Percentiles rank a stretch among this genome's conserved stretches.
Conservation (phyloP, 2,797 vertebrate species). For the Sus cebifrons region DNA sequence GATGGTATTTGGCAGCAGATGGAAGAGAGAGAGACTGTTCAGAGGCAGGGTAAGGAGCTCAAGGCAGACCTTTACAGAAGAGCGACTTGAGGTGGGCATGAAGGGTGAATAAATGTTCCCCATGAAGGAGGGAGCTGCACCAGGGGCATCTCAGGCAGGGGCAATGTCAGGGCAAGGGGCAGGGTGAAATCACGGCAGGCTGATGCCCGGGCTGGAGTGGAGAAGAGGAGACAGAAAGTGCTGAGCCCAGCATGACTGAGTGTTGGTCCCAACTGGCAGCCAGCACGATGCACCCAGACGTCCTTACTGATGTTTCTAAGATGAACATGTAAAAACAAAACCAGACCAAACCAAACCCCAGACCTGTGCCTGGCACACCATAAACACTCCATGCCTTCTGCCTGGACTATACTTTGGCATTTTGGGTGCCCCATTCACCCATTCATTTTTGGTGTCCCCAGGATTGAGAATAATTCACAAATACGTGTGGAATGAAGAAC, state of each 20-base stretch:
- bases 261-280: neutral
- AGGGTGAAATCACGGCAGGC: neutral
- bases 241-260: neutral
- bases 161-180: neutral
- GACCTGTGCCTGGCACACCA: neutral
- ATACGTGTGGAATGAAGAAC: slow-evolving; percentile 38
- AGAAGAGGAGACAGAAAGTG: neutral
- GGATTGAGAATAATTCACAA: slow-evolving; percentile 7
- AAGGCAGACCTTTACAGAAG: slow-evolving; percentile 20
- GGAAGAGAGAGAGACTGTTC: neutral
- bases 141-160: neutral
- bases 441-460: neutral
- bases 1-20: slow-evolving; percentile 33
- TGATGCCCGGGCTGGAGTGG: neutral
- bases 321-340: slow-evolving; percentile 23
- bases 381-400: neutral
- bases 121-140: neutral
- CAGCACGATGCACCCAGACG: neutral
- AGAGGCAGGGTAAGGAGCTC: neutral
- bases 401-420: neutral
- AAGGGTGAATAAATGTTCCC: slow-evolving; percentile 26
- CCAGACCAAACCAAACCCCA: neutral
- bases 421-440: neutral
- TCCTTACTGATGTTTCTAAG: neutral
- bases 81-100: neutral